Evolutionary conservation across 2,888 invertebrate species (phyloP).

Genomic region (Slavum lentiscoides): DNA sequence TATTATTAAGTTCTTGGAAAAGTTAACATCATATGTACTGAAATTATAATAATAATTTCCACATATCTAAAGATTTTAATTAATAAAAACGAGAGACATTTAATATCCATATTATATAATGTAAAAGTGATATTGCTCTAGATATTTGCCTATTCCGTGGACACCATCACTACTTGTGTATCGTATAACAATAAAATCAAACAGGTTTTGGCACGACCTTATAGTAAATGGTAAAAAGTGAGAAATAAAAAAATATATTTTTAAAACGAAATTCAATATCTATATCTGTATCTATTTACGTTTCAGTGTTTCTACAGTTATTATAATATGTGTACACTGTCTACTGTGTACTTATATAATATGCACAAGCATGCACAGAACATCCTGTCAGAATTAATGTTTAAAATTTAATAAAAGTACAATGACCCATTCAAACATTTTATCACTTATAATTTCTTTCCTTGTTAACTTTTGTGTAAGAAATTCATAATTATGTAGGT

Average conservation of each 20-base stretch:
- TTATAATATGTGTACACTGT: conserved; percentile 5
- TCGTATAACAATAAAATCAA: neutral
- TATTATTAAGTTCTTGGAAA: neutral
- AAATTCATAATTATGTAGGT: neutral
- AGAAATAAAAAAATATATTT: neutral
- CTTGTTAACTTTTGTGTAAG: neutral
- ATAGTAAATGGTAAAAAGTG: neutral
- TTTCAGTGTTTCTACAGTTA: neutral
- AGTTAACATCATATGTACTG: neutral
- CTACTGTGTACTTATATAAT: conserved; percentile 3
- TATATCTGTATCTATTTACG: neutral
- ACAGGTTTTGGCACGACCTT: conserved; percentile 1
- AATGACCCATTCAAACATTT: neutral
- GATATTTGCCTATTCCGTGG: no score
- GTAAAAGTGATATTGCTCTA: conserved; percentile 1
- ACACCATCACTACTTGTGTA: neutral
- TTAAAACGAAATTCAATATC: conserved; percentile 15
- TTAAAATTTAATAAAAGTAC: conserved; percentile 16
- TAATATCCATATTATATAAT: conserved; percentile 10
- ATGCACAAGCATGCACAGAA: conserved; percentile 28
- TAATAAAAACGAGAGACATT: neutral
- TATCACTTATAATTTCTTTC: neutral
- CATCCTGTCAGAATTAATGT: conserved; percentile 13
- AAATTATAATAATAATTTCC: neutral
- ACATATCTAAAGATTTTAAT: neutral